A percentile compares a stretch with the other conserved stretches of the same genome.
Conservation (phyloP, 2,113 vertebrate species). For the Sinocyclocheilus anophthalmus region DNA sequence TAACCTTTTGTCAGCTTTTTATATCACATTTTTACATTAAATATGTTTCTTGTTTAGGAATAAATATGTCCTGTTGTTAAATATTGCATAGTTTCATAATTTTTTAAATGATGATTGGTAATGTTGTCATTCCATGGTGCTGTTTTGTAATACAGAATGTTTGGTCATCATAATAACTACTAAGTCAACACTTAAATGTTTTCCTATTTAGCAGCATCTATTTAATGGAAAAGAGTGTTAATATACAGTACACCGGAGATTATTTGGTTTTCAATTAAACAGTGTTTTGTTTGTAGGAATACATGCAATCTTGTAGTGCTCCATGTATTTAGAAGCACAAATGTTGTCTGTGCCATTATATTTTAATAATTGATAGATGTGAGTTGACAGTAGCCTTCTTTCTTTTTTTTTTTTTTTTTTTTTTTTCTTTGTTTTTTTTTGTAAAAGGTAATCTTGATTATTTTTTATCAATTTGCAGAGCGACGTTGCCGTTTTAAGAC, state of each 20-base stretch:
- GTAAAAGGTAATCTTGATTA: not conserved
- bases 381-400: too few species aligned
- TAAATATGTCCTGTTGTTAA: too few species aligned
- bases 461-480: not conserved
- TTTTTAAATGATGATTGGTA: not conserved
- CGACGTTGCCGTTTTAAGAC: not conserved
- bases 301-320: not conserved
- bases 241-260: not conserved
- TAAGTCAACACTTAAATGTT: not conserved
- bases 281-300: not conserved
- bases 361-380: too few species aligned
- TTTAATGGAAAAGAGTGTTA: not conserved
- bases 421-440: too few species aligned
- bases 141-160: not conserved
- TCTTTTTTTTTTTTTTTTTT: too few species aligned
- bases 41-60: not conserved
- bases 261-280: not conserved
- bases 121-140: not conserved
- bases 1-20: slow-evolving; percentile 35
- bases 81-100: not conserved
- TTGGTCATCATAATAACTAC: not conserved
- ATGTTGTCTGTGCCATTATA: not conserved
- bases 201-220: not conserved
- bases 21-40: slow-evolving; percentile 1
- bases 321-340: not conserved